phyloP scores from a whole-genome alignment of 1,140 invertebrate genomes.

The Drosophila navojoa region DNA sequence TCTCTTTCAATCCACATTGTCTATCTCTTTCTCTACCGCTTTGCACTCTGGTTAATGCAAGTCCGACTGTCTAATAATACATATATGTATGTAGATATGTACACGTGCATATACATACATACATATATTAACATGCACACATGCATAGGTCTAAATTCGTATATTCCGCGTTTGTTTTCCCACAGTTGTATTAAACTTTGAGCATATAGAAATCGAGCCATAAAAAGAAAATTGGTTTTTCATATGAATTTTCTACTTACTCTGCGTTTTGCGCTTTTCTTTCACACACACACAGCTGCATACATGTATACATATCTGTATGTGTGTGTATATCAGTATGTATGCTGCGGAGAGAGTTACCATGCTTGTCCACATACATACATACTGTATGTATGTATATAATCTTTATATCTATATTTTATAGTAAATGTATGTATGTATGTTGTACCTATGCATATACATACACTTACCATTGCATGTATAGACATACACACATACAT shows the following conservation, averaged over 20 bases:
- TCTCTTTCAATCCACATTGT: no score
- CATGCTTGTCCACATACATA: not conserved
- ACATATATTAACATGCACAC: not conserved
- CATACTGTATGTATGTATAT: not conserved
- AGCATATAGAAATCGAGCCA: conserved; percentile 47
- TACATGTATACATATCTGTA: conserved; percentile 4
- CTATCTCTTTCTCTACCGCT: no score
- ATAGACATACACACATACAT: not conserved
- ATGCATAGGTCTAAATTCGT: not conserved
- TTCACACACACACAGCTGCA: conserved; percentile 13
- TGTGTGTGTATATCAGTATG: not conserved
- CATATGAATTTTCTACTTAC: conserved; percentile 46
- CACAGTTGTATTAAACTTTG: conserved; percentile 24
- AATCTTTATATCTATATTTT: not conserved
- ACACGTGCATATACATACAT: not conserved
- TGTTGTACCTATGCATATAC: not conserved
- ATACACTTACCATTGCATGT: no score
- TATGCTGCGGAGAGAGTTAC: conserved; percentile 2
- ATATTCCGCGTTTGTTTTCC: conserved; percentile 15
- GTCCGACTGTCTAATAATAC: no score
- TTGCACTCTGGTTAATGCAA: no score
- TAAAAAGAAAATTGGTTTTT: conserved; percentile 68
- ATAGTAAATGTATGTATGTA: no score
- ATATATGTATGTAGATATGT: no score
- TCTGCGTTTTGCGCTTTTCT: conserved; percentile 47